Evolutionary conservation across 2,113 vertebrate species (phyloP).

Genomic region (sheep (Ovis aries)): DNA sequence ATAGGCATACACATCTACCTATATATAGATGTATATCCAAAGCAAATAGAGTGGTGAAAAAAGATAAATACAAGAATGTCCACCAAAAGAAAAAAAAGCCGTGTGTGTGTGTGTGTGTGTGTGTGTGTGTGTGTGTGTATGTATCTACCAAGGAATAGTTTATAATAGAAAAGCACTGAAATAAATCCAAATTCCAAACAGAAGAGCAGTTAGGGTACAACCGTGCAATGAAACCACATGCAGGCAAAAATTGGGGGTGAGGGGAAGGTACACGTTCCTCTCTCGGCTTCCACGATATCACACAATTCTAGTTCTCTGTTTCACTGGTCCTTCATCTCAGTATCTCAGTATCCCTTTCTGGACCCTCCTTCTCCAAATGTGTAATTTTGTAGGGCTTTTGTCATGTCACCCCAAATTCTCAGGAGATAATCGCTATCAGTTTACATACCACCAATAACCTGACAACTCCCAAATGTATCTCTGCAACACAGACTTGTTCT

Average conservation of each 20-base stretch:
- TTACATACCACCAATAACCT: neutral
- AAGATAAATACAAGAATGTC: neutral
- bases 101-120: too few relatives aligned
- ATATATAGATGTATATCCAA: neutral
- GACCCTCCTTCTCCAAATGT: neutral
- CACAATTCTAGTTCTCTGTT: neutral
- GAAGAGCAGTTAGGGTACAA: neutral
- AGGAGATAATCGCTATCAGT: neutral
- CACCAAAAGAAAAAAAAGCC: neutral
- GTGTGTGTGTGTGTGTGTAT: neutral
- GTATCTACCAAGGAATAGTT: neutral
- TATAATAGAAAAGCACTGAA: neutral
- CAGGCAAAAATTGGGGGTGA: neutral
- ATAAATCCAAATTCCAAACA: neutral
- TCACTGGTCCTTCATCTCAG: neutral
- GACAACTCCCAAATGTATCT: neutral
- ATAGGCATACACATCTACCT: neutral
- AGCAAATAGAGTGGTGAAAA: neutral
- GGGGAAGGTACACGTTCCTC: neutral
- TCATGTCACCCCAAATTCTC: neutral
- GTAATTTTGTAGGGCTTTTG: neutral
- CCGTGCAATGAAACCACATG: neutral
- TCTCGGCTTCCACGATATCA: neutral
- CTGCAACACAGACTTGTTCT: neutral
- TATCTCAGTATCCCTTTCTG: neutral